phyloP scores from a whole-genome alignment of 2,113 vertebrate genomes.

The Gymnorhina tibicen region DNA sequence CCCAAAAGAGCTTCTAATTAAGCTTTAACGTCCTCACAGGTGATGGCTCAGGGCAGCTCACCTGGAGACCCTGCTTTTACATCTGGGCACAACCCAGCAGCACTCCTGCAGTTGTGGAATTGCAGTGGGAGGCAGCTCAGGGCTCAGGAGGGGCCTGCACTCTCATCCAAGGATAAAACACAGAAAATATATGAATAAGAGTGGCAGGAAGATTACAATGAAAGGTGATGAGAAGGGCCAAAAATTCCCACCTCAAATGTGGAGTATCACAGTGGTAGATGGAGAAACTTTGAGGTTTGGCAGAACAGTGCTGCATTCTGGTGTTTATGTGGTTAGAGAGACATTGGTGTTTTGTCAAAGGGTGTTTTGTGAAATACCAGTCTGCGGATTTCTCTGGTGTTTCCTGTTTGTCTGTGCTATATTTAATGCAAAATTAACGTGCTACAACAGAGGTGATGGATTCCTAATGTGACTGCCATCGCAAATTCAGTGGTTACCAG shows the following conservation, averaged over 20 bases:
- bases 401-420: neutral
- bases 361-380: neutral
- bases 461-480: neutral
- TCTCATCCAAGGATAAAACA: neutral
- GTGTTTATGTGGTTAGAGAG: neutral
- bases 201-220: neutral
- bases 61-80: neutral
- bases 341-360: neutral
- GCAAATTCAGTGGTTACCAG: neutral
- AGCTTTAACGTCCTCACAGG: neutral
- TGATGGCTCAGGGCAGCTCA: neutral
- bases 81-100: neutral
- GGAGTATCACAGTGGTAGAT: neutral
- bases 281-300: neutral
- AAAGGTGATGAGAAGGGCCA: neutral
- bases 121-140: neutral
- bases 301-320: neutral
- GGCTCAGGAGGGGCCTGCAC: neutral
- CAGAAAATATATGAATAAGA: neutral
- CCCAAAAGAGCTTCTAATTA: neutral
- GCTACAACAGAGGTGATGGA: neutral
- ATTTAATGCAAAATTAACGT: neutral
- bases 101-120: accelerated
- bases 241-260: neutral
- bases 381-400: neutral